These are phyloP conservation scores for Dendrolimus punctatus DNA, from an alignment of 1,140 invertebrate species.

Conservation along the genomic window DNA sequence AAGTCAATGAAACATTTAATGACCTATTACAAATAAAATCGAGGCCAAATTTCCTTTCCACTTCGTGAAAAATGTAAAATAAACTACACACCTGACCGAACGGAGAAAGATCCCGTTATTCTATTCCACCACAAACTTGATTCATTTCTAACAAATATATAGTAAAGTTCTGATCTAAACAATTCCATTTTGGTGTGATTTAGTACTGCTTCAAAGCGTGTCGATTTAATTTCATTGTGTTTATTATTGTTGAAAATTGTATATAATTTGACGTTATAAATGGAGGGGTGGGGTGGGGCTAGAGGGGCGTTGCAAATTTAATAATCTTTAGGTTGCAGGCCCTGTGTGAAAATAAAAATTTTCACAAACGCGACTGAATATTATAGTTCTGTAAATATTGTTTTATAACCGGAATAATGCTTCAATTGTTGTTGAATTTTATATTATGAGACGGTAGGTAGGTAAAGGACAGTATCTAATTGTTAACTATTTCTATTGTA, in stretches of 20 bases:
- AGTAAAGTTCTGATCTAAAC: constrained; percentile 89
- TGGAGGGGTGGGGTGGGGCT: constrained; percentile 35
- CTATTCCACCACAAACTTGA: constrained; percentile 93
- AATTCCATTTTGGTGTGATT: constrained; percentile 83
- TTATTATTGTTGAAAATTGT: constrained; percentile 64
- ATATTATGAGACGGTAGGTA: no score
- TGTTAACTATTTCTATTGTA: no score
- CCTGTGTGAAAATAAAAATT: no score
- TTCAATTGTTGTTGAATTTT: no score
- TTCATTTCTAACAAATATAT: constrained; percentile 90
- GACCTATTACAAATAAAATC: constrained; percentile 4
- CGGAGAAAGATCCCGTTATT: constrained; percentile 83
- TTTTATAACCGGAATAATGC: no score
- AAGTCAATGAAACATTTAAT: no score
- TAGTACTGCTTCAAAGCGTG: constrained; percentile 35
- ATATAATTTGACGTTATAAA: constrained; percentile 50
- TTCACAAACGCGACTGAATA: no score
- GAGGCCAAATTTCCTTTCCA: constrained; percentile 9
- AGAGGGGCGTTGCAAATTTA: constrained; percentile 1
- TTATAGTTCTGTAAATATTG: no score
- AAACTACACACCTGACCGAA: constrained; percentile 83
- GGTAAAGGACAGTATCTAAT: no score
- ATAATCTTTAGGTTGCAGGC: no score
- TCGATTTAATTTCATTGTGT: constrained; percentile 56
- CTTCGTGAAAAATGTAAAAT: constrained; percentile 16